Evolutionary conservation across 2,888 invertebrate genomes (phyloP).

Genomic region (Norana najaformis): DNA sequence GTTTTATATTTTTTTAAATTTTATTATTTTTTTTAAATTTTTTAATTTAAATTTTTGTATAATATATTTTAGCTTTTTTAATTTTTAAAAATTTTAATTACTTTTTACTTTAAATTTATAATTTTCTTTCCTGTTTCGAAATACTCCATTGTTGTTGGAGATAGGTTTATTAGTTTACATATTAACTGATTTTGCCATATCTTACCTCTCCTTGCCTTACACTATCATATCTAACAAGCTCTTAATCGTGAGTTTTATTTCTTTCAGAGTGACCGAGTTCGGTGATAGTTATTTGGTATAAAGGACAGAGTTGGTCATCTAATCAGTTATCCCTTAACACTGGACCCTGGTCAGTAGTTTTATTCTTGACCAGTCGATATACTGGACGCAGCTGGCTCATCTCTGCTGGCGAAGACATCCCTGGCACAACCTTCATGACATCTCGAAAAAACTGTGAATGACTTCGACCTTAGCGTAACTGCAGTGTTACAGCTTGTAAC

Average conservation of each 20-base stretch:
- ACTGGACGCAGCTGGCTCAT: neutral
- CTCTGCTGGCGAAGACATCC: neutral
- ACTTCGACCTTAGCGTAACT: neutral
- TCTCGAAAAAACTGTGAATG: neutral
- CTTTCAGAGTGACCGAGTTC: neutral
- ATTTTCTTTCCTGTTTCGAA: neutral
- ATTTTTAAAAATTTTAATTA: no score
- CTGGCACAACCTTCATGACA: neutral
- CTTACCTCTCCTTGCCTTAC: neutral
- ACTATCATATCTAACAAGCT: neutral
- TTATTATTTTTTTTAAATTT: no score
- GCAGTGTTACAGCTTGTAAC: neutral
- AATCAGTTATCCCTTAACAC: neutral
- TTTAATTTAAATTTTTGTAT: no score
- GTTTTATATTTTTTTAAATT: no score
- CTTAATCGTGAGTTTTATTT: neutral
- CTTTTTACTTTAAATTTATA: no score
- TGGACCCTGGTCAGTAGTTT: slow-evolving; percentile 24
- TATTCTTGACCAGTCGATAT: slow-evolving; percentile 19
- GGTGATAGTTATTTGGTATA: slow-evolving; percentile 14
- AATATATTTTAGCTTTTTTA: no score
- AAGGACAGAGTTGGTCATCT: neutral
- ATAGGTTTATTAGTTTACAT: no score
- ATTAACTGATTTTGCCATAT: neutral
- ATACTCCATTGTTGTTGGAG: neutral